These are phyloP conservation scores for Lasioglossum calceatum DNA, from an alignment of 2,888 invertebrate genomes.

Conservation along the genomic window DNA sequence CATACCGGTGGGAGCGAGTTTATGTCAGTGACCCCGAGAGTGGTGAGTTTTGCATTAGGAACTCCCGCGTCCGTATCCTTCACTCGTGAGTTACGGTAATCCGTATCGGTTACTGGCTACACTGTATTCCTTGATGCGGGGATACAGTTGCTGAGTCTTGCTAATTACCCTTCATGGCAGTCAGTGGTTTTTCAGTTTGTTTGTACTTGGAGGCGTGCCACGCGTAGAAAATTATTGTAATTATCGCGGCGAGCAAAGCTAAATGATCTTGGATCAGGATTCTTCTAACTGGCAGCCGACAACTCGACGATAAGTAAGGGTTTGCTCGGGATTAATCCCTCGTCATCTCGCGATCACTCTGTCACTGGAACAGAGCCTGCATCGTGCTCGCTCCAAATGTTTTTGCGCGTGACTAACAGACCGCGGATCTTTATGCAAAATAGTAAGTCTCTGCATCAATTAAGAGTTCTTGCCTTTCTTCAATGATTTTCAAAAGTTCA, in stretches of 20 bases:
- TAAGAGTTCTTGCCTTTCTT: too few relatives aligned
- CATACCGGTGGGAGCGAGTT: neutral
- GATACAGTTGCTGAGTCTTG: constrained; percentile 20
- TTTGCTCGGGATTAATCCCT: constrained; percentile 1
- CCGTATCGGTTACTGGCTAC: constrained; percentile 35
- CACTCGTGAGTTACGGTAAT: constrained; percentile 39
- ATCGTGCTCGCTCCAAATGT: neutral
- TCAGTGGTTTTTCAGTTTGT: constrained; percentile 34
- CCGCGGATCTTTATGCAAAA: too few relatives aligned
- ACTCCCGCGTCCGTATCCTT: constrained; percentile 14
- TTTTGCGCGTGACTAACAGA: neutral
- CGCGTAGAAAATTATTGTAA: constrained; percentile 50
- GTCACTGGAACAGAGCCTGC: constrained; percentile 2
- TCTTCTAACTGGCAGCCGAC: constrained; percentile 5
- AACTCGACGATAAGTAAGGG: constrained; percentile 33
- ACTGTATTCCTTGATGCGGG: constrained; percentile 27
- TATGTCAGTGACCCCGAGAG: neutral
- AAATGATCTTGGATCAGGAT: neutral
- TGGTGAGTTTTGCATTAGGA: constrained; percentile 54
- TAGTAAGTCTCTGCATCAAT: too few relatives aligned
- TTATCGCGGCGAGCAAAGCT: constrained; percentile 20
- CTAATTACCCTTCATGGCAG: constrained; percentile 44
- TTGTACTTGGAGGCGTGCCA: constrained; percentile 31
- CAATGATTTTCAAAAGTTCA: too few relatives aligned
- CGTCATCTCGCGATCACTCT: neutral